These are phyloP conservation scores for Lepidonotus clava DNA, from an alignment of 2,888 invertebrate species.

Conservation along the genomic window DNA sequence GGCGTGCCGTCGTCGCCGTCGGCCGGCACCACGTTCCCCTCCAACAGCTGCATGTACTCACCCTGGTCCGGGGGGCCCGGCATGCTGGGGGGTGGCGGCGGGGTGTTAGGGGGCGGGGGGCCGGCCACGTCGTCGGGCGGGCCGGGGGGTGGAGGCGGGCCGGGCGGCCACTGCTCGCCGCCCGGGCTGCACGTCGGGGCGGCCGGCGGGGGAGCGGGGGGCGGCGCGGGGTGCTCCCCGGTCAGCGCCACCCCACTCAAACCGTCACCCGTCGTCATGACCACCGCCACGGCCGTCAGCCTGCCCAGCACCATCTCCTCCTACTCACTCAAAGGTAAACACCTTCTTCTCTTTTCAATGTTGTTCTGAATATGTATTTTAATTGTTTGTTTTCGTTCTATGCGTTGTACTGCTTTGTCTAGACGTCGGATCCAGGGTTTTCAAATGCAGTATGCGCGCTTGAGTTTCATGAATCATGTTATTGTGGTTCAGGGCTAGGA, in stretches of 20 bases:
- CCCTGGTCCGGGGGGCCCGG: background rate
- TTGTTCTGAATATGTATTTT: too few species aligned
- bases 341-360: too few species aligned
- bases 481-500: too few species aligned
- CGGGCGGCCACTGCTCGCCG: background rate
- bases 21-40: slow-evolving; percentile 44
- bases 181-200: background rate
- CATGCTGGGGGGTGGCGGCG: background rate
- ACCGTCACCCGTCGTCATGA: slow-evolving; percentile 20
- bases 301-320: slow-evolving; percentile 48
- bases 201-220: background rate
- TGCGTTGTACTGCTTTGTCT: background rate
- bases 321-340: slow-evolving; percentile 32
- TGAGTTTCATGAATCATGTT: too few species aligned
- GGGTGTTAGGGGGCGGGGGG: background rate
- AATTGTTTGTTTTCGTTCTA: too few species aligned
- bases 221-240: background rate
- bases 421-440: too few species aligned
- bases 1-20: slow-evolving; percentile 32
- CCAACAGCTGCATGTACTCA: slow-evolving; percentile 51
- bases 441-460: too few species aligned
- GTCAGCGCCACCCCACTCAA: slow-evolving; percentile 32
- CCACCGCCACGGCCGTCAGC: slow-evolving; percentile 22
- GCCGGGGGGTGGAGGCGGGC: background rate
- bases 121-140: too few species aligned